phyloP scores from a whole-genome alignment of 2,888 invertebrate species.

The Sphaerophoria taeniata region DNA sequence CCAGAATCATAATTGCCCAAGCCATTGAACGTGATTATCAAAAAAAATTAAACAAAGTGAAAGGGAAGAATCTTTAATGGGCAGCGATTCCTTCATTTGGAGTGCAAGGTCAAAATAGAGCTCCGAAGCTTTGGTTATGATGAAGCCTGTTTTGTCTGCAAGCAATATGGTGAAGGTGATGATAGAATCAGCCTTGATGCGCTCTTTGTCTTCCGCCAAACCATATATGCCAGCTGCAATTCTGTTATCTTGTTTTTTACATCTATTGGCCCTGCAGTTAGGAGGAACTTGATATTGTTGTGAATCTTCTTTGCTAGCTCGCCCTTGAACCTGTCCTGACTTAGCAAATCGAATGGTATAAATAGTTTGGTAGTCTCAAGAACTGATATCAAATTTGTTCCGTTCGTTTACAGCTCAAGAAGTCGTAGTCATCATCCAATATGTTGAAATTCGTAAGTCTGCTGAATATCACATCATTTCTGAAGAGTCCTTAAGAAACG shows the following conservation, averaged over 20 bases:
- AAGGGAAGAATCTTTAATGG: conserved; percentile 43
- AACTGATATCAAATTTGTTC: conserved; percentile 38
- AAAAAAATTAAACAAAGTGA: conserved; percentile 38
- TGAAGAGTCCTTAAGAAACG: not conserved
- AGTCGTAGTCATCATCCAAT: conserved; percentile 20
- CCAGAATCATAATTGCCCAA: conserved; percentile 13
- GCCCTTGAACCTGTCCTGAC: conserved; percentile 47
- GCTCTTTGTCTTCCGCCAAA: conserved; percentile 35
- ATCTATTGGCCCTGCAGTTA: conserved; percentile 46
- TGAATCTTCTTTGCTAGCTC: conserved; percentile 25
- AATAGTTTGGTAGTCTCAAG: conserved; percentile 40
- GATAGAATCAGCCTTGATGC: conserved; percentile 22
- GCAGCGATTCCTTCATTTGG: conserved; percentile 20
- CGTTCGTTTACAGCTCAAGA: conserved; percentile 11
- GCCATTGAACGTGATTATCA: conserved; percentile 24
- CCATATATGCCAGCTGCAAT: not conserved
- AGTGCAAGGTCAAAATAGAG: conserved; percentile 55
- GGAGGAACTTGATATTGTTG: not conserved
- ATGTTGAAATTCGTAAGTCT: conserved; percentile 69
- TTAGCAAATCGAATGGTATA: conserved; percentile 26
- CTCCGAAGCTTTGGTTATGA: conserved; percentile 4
- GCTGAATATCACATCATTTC: not conserved
- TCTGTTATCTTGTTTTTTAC: conserved; percentile 29
- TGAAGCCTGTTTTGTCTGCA: conserved; percentile 16
- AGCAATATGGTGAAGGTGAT: not conserved